Evolutionary conservation across 2,888 invertebrate genomes (phyloP), one percentile per base, ranked within the genome.

Genomic region (Lutraria lutraria): DNA sequence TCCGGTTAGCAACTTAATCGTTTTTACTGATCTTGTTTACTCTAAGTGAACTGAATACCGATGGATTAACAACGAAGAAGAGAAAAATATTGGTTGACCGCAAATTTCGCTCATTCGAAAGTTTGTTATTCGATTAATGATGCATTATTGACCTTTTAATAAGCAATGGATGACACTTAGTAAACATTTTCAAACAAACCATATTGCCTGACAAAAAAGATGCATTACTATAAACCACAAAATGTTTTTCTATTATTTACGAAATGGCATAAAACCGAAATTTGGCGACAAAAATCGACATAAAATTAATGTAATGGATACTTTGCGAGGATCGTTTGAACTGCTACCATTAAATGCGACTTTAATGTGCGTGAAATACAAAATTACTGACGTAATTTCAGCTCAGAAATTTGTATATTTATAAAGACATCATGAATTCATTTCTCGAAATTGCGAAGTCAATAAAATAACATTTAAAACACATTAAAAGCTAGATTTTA

Each of bases 391-490:
- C 34, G 86, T 86, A 83, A 81, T 86, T 84, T 86, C 34, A 85
- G 54, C 83, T 56, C 21, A 72, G 80, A 88, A 88, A 43, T 89
- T 56, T 54, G 54, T 54, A 86, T 79, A 85, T 89, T 89, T 89
- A 86, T 89, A 83, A 89, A 89, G 89, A 89, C 83, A 89, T 89
- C 89, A 83, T 86, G 84, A 84, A 86, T 56, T 56, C 53, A 83
- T 76, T 82, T 79, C 54, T 31, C 76, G 56, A 83, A 88, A 88
- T 88, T 81, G 63, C 86, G 25, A 53, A 88, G 84, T 86, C 72
- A 80, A 89, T 89, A 86, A 89, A 89, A 89, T 43, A 56, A 34
- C 89, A 85, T 86, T 89, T 84, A 89, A 86, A 89, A 89, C 25
- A 80, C 89, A 86, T 89, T 83, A 89, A 84, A 54, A 80, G 25